These are phyloP conservation scores for Jacana jacana DNA, from an alignment of 2,113 vertebrate species.

Conservation along the genomic window DNA sequence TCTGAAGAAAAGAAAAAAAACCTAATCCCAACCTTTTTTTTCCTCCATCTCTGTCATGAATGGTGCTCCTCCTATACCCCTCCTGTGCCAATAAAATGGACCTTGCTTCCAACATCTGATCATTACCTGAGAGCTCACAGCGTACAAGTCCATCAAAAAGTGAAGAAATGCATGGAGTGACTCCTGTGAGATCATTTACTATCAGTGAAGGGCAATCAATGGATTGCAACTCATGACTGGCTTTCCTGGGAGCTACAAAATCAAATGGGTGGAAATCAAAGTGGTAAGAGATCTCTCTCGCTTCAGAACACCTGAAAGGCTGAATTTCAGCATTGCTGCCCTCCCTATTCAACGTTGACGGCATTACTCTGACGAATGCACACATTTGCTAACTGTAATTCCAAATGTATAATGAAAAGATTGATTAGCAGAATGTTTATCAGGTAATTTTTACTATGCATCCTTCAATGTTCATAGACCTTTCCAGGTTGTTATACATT, in stretches of 20 bases:
- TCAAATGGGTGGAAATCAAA: not conserved
- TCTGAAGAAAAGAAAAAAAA: not conserved
- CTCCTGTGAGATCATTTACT: not conserved
- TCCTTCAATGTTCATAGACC: not conserved
- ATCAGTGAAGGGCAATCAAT: not conserved
- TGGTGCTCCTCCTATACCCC: not conserved
- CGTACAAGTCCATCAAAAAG: not conserved
- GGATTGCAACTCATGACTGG: not conserved
- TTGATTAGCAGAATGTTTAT: not conserved
- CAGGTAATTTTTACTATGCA: not conserved
- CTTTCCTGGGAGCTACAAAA: not conserved
- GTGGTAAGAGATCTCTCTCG: not conserved
- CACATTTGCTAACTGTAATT: not conserved
- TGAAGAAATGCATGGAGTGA: not conserved
- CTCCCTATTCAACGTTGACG: not conserved
- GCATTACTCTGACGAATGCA: not conserved
- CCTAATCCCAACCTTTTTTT: not conserved
- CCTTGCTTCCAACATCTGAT: not conserved
- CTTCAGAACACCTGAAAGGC: not conserved
- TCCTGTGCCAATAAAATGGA: not conserved
- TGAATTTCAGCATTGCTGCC: not conserved
- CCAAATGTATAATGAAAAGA: not conserved
- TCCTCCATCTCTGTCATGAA: not conserved
- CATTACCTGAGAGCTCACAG: not conserved
- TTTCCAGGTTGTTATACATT: not conserved